phyloP scores from a whole-genome alignment of 37 sponge, comb jelly and placozoan species.

The Hexactinellida sp. region DNA sequence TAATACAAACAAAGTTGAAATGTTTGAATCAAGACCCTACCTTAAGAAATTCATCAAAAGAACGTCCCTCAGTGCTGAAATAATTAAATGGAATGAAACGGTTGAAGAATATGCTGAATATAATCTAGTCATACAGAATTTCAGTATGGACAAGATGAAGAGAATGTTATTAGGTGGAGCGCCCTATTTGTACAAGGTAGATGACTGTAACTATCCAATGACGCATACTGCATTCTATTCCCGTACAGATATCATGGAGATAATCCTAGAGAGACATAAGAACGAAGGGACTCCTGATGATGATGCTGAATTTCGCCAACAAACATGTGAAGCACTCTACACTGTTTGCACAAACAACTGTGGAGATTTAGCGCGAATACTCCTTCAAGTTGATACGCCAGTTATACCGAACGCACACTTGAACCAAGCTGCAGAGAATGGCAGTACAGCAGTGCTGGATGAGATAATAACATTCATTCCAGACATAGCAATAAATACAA shows the following conservation, averaged over 20 bases:
- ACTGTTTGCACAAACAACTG: background rate
- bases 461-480: background rate
- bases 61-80: background rate
- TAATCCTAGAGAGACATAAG: background rate
- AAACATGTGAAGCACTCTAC: background rate
- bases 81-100: background rate
- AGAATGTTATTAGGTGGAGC: background rate
- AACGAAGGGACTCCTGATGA: background rate
- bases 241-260: background rate
- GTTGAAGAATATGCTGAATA: background rate
- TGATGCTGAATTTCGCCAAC: background rate
- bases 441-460: background rate
- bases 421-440: background rate
- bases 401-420: background rate
- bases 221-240: background rate
- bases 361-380: background rate
- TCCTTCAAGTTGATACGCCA: background rate
- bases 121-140: background rate
- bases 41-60: background rate
- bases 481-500: background rate
- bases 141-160: background rate
- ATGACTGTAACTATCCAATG: background rate
- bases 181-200: background rate
- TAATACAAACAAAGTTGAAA: background rate
- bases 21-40: background rate